phyloP scores from a whole-genome alignment of 2,113 vertebrate genomes.

The Phylloscopus whistleri region DNA sequence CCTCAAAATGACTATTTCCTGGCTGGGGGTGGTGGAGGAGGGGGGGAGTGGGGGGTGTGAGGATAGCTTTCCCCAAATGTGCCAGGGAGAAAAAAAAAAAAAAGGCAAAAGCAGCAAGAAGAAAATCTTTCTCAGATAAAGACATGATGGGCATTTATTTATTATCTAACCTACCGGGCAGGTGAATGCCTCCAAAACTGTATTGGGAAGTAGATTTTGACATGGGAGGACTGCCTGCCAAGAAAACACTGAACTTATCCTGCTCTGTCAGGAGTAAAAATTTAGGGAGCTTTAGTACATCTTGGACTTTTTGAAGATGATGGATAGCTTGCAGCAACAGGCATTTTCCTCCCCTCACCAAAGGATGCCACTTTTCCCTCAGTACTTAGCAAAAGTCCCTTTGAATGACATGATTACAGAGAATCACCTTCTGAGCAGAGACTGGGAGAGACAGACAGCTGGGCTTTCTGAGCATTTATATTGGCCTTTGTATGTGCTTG shows the following conservation, averaged over 20 bases:
- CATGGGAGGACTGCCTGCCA: background rate
- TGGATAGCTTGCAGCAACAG: constrained; percentile 39
- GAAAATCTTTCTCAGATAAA: constrained; percentile 4
- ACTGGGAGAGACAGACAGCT: background rate
- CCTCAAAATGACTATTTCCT: constrained; percentile 45
- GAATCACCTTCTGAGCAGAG: background rate
- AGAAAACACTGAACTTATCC: background rate
- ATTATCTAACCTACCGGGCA: background rate
- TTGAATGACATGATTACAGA: constrained; percentile 46
- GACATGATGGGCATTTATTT: background rate
- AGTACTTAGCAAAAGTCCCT: constrained; percentile 42
- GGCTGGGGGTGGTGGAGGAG: background rate
- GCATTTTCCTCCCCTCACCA: constrained; percentile 3
- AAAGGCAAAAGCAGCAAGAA: background rate
- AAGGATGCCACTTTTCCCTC: constrained; percentile 49
- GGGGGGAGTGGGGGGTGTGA: background rate
- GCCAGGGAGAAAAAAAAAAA: background rate
- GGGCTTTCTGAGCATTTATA: background rate
- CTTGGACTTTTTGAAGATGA: constrained; percentile 30
- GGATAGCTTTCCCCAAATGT: background rate
- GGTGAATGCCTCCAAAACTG: background rate
- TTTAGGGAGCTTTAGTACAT: constrained; percentile 5
- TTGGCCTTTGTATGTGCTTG: background rate
- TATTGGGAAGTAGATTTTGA: background rate
- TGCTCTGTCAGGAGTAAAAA: constrained; percentile 23